These are phyloP conservation scores for Gnathonemus echidnorhynchus DNA, from an alignment of 2,113 vertebrate species.

Conservation along the genomic window DNA sequence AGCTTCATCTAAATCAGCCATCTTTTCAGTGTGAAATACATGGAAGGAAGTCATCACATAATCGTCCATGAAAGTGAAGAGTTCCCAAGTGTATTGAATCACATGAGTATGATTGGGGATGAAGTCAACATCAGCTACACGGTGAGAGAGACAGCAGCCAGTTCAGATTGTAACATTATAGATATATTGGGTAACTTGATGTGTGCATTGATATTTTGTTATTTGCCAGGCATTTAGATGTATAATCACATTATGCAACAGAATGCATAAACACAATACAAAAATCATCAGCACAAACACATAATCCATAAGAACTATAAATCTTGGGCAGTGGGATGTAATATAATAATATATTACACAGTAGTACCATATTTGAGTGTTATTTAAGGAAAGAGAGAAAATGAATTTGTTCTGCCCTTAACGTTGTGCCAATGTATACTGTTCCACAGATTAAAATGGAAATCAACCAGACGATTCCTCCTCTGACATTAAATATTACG, in stretches of 20 bases:
- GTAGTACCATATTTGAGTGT: neutral
- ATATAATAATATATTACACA: neutral
- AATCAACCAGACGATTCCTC: conserved; percentile 59
- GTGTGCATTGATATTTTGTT: neutral
- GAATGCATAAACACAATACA: neutral
- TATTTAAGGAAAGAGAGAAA: neutral
- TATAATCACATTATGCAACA: neutral
- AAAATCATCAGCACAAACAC: neutral
- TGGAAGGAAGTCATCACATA: conserved; percentile 69
- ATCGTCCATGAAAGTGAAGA: conserved; percentile 72
- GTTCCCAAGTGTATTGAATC: conserved; percentile 60
- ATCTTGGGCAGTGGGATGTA: neutral
- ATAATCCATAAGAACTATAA: neutral
- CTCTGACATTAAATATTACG: conserved; percentile 65
- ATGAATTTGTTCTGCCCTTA: neutral
- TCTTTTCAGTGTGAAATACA: conserved; percentile 38
- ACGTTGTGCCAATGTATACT: conserved; percentile 4
- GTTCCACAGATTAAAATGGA: conserved; percentile 67
- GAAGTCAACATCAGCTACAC: conserved; percentile 77
- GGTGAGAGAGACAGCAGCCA: conserved; percentile 61
- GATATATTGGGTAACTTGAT: neutral
- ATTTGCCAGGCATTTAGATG: neutral
- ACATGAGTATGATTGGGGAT: conserved; percentile 73
- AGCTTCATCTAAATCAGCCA: neutral
- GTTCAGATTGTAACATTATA: neutral